Percentiles rank a stretch among this genome's conserved stretches.
These are phyloP conservation scores for Porphyrio hochstetteri DNA, from an alignment of 2,113 vertebrate genomes.

Conservation along the genomic window DNA sequence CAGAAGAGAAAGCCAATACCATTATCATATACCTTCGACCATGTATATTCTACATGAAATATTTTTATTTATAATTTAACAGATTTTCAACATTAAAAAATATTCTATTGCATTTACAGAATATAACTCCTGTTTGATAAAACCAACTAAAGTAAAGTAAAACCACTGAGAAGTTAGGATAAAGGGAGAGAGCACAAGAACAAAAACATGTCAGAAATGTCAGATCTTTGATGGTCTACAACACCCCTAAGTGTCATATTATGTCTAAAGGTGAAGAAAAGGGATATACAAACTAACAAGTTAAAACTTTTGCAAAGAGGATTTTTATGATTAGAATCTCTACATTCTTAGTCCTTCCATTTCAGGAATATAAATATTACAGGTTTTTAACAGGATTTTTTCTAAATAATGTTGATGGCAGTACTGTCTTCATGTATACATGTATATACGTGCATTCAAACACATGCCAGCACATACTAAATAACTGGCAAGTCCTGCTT, in stretches of 20 bases:
- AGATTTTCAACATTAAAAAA: not conserved
- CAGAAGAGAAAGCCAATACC: not conserved
- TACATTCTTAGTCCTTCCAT: not conserved
- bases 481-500: not conserved
- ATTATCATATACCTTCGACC: not conserved
- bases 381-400: not conserved
- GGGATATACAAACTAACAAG: not conserved
- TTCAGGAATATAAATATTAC: not conserved
- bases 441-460: rapidly evolving
- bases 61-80: not conserved
- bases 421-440: rapidly evolving
- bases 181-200: not conserved
- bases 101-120: not conserved
- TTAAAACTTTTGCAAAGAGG: not conserved
- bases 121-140: not conserved
- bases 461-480: not conserved
- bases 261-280: not conserved
- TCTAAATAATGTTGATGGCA: not conserved
- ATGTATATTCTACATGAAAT: rapidly evolving
- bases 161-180: not conserved
- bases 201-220: not conserved
- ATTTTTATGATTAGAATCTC: not conserved
- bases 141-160: not conserved
- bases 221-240: not conserved
- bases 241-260: not conserved